phyloP scores from a whole-genome alignment of 2,888 invertebrate species.

The Tenthredo scrophulariae region DNA sequence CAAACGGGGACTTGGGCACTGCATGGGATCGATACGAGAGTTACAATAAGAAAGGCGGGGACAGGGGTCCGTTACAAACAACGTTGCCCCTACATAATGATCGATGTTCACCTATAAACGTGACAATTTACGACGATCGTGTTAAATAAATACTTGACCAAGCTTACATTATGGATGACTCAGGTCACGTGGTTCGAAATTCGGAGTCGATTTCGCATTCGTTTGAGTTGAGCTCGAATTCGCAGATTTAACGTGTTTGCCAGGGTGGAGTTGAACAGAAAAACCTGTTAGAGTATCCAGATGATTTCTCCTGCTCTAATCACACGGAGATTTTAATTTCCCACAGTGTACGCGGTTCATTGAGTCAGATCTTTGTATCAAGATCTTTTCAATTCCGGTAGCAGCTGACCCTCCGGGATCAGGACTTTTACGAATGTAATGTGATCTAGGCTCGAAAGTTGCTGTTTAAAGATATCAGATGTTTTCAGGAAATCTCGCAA shows the following conservation, averaged over 20 bases:
- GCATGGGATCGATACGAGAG: constrained; percentile 59
- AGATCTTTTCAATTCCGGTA: constrained; percentile 42
- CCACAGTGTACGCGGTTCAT: not conserved
- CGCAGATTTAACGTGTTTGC: not conserved
- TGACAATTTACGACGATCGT: constrained; percentile 29
- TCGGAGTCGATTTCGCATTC: not conserved
- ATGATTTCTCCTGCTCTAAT: not conserved
- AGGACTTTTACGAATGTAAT: constrained; percentile 18
- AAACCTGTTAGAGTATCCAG: not conserved
- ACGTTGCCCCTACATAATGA: constrained; percentile 69
- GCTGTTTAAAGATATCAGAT: not conserved
- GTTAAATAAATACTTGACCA: not conserved
- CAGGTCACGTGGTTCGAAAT: not conserved
- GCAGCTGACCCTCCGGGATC: constrained; percentile 27
- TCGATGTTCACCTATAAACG: constrained; percentile 58
- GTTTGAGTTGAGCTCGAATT: not conserved
- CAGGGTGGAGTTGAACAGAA: constrained; percentile 8
- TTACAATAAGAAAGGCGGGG: constrained; percentile 61
- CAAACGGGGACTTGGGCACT: constrained; percentile 38
- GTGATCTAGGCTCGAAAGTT: constrained; percentile 12
- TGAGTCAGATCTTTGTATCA: constrained; percentile 15
- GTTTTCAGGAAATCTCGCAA: not conserved
- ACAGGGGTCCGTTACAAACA: constrained; percentile 68
- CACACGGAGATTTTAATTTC: constrained; percentile 10
- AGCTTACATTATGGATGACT: constrained; percentile 34